Conservation (phyloP, 2,797 vertebrate genomes). For the Rhynchonycteris naso region DNA sequence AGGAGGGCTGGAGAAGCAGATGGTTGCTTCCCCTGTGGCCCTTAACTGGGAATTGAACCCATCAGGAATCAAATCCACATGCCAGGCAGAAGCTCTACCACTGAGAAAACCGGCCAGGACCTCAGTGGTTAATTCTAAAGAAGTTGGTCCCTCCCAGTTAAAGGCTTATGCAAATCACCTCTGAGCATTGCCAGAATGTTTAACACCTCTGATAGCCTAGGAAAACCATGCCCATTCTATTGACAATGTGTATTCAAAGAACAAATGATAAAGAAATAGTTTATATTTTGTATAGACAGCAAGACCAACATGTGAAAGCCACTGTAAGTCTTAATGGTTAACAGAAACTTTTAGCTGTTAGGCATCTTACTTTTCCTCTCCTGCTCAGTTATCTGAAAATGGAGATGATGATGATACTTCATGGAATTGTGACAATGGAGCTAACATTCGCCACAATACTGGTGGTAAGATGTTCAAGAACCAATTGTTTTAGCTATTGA, state of each 20-base stretch:
- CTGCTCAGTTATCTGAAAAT: background rate
- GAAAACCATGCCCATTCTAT: background rate
- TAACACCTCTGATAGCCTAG: background rate
- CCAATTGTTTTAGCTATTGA: background rate
- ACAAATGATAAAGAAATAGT: background rate
- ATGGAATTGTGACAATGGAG: background rate
- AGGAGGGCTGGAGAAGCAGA: too few species aligned
- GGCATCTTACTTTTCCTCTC: background rate
- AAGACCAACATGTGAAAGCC: background rate
- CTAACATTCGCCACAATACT: background rate
- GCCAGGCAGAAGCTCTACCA: too few species aligned
- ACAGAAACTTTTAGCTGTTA: background rate
- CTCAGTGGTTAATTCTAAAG: background rate
- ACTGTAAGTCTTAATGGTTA: background rate
- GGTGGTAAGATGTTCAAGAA: background rate
- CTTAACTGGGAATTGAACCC: too few species aligned
- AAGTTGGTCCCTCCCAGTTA: background rate
- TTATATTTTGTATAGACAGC: background rate
- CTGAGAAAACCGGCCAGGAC: too few species aligned
- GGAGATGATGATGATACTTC: background rate
- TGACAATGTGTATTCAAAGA: background rate
- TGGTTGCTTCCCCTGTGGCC: too few species aligned
- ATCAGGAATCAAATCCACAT: too few species aligned
- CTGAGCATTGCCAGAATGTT: background rate
- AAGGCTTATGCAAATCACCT: background rate